These are phyloP conservation scores for Corydoras maculifer DNA, from an alignment of 2,113 vertebrate genomes.

Conservation along the genomic window DNA sequence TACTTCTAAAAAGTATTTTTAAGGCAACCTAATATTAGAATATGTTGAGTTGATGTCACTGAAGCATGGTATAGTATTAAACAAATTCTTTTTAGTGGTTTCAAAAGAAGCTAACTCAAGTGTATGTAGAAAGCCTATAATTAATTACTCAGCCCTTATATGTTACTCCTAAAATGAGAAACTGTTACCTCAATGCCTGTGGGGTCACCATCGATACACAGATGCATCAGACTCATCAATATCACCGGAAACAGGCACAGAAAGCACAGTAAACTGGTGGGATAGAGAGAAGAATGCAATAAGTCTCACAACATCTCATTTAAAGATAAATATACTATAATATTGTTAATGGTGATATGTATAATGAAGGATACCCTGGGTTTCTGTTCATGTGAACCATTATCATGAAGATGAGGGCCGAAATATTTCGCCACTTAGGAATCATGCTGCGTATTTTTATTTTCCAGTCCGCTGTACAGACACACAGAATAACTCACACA, in stretches of 20 bases:
- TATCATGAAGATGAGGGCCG: conserved; percentile 66
- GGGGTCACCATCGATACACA: conserved; percentile 68
- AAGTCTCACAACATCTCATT: background rate
- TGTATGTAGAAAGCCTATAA: too few species aligned
- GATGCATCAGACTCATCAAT: conserved; percentile 70
- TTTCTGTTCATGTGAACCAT: conserved; percentile 69
- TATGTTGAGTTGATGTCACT: too few species aligned
- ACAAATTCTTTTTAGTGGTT: too few species aligned
- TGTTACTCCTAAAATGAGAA: background rate
- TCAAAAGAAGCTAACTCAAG: too few species aligned
- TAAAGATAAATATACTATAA: too few species aligned
- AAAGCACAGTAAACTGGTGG: conserved; percentile 65
- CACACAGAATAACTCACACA: conserved; percentile 21
- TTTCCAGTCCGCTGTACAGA: conserved; percentile 62
- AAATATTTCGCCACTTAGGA: conserved; percentile 69
- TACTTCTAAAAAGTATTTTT: too few species aligned
- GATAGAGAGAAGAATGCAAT: background rate
- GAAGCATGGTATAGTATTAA: too few species aligned
- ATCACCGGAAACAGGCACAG: conserved; percentile 73
- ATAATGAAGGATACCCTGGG: conserved; percentile 55
- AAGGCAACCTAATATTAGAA: too few species aligned
- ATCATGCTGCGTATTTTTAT: conserved; percentile 54
- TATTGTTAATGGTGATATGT: background rate
- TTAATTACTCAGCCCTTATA: too few species aligned
- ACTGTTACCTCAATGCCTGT: conserved; percentile 63